These are phyloP conservation scores for Drosophila helvetica DNA, from an alignment of 2,888 invertebrate species.

Conservation along the genomic window DNA sequence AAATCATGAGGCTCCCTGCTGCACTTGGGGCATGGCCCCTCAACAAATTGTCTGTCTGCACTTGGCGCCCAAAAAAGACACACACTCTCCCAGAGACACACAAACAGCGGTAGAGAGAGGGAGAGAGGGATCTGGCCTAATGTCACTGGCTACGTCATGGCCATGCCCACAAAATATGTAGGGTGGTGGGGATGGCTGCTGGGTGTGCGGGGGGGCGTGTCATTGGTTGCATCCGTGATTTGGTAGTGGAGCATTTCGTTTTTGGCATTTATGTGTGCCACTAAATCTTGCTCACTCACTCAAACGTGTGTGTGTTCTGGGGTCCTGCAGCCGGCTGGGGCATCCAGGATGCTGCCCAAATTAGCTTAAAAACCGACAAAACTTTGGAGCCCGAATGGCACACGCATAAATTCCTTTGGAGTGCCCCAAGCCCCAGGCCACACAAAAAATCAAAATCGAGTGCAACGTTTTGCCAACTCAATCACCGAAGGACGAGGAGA, in stretches of 20 bases:
- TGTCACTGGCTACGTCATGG: conserved; percentile 6
- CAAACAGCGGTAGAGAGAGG: conserved; percentile 16
- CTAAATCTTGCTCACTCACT: conserved; percentile 78
- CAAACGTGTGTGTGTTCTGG: conserved; percentile 52
- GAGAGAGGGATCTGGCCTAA: conserved; percentile 11
- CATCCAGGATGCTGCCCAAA: conserved; percentile 67
- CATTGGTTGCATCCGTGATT: conserved; percentile 69
- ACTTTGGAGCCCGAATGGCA: conserved; percentile 62
- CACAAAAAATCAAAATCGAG: conserved; percentile 76
- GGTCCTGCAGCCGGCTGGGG: neutral
- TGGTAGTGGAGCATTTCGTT: conserved; percentile 76
- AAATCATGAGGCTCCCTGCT: conserved; percentile 82
- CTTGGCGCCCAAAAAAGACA: conserved; percentile 10
- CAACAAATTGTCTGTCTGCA: conserved; percentile 33
- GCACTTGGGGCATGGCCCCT: conserved; percentile 46
- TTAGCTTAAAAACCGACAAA: conserved; percentile 79
- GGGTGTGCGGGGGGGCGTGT: conserved; percentile 64
- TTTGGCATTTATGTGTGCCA: conserved; percentile 79
- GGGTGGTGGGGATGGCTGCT: too few relatives aligned
- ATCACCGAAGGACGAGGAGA: conserved; percentile 66
- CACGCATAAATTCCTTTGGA: conserved; percentile 64
- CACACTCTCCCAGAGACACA: neutral
- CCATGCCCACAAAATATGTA: conserved; percentile 5
- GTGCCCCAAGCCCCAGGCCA: conserved; percentile 10
- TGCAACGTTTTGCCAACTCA: conserved; percentile 81